Conservation (phyloP, 2,797 vertebrate genomes). For the Ptychadena robeensis region DNA sequence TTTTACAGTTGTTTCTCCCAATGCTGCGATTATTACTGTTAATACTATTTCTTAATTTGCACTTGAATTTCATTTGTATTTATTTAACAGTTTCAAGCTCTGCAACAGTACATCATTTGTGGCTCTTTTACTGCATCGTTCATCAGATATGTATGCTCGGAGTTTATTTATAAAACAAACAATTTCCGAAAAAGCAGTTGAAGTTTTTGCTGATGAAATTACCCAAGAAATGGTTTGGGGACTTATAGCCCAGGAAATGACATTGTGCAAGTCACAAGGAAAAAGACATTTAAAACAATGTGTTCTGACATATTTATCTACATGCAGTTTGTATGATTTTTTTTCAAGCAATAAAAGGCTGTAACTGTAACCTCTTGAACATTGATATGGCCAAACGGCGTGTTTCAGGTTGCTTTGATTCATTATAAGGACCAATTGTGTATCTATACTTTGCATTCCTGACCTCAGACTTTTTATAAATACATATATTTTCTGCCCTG, state of each 20-base stretch:
- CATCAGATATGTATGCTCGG: constrained; percentile 74
- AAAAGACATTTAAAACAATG: constrained; percentile 38
- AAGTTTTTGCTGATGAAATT: constrained; percentile 65
- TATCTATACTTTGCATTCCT: constrained; percentile 5
- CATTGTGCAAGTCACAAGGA: constrained; percentile 7
- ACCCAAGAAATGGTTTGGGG: constrained; percentile 66
- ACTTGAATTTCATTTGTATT: constrained; percentile 31
- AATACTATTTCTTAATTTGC: not conserved
- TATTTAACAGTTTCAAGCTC: constrained; percentile 74
- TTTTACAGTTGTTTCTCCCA: not conserved
- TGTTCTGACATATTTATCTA: constrained; percentile 47
- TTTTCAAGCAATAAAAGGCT: constrained; percentile 36
- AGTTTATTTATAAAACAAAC: constrained; percentile 65
- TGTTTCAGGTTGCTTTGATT: constrained; percentile 33
- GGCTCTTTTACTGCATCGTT: constrained; percentile 64
- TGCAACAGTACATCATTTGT: constrained; percentile 66
- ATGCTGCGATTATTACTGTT: not conserved
- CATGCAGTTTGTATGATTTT: constrained; percentile 48
- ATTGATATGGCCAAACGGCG: not conserved
- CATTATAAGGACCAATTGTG: constrained; percentile 1
- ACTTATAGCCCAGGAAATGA: constrained; percentile 36
- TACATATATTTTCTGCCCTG: not conserved
- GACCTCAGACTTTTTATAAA: constrained; percentile 13
- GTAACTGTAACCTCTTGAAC: constrained; percentile 34
- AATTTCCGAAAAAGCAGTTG: constrained; percentile 69